These are phyloP conservation scores for Radopholus similis DNA, from an alignment of 1,140 invertebrate genomes.

Conservation along the genomic window DNA sequence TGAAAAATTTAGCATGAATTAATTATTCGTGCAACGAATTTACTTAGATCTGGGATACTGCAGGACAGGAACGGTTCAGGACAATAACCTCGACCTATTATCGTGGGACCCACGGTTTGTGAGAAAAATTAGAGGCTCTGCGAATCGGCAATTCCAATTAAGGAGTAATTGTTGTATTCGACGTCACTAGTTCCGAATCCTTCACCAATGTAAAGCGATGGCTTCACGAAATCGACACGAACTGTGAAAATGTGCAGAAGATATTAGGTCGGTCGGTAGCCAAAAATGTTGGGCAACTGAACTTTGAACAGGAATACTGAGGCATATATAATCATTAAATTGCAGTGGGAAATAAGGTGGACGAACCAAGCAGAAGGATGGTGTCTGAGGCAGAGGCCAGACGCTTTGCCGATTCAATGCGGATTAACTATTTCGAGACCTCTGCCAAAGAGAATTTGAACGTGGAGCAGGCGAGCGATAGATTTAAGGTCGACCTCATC, in stretches of 20 bases:
- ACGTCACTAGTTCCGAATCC: conserved; percentile 95
- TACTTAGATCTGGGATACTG: conserved; percentile 60
- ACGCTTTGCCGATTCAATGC: conserved; percentile 92
- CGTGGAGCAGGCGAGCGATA: conserved; percentile 78
- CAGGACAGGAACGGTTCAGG: conserved; percentile 77
- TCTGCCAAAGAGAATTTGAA: conserved; percentile 98
- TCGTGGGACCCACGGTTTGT: conserved; percentile 89
- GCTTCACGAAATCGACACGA: conserved; percentile 96
- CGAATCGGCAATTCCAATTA: neutral
- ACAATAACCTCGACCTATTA: conserved; percentile 97
- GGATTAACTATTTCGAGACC: conserved; percentile 92
- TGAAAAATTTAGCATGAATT: too few species aligned
- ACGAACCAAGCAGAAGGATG: conserved; percentile 90
- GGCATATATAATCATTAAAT: too few species aligned
- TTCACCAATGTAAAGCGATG: conserved; percentile 95
- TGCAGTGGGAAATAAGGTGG: conserved; percentile 97
- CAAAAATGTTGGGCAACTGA: too few species aligned
- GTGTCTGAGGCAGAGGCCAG: conserved; percentile 93
- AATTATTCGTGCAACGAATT: too few species aligned
- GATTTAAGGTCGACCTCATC: neutral
- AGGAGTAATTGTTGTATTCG: conserved; percentile 86
- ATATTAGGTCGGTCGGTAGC: conserved; percentile 80
- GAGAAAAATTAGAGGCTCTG: too few species aligned
- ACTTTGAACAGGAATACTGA: too few species aligned
- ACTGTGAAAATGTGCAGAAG: conserved; percentile 98